Evolutionary conservation across 37 sponge, comb jelly and placozoan species (phyloP).

Genomic region (Ephydatia muelleri): DNA sequence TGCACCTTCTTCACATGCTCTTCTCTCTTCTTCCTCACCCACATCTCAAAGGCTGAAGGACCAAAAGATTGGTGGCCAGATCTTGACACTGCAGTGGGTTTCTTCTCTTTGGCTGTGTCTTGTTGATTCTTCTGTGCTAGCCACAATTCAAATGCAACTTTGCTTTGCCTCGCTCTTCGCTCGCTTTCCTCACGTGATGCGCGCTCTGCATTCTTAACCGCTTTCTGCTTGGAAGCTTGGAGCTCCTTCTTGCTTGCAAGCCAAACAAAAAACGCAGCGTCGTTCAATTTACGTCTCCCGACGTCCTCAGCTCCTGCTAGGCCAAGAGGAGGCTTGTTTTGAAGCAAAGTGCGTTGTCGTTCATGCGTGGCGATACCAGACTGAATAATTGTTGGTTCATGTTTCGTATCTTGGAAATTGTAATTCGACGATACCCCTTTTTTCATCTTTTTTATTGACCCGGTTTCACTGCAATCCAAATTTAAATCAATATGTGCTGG

Average conservation of each 20-base stretch:
- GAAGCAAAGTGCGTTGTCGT: background rate
- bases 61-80: background rate
- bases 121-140: conserved; percentile 42
- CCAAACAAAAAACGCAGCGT: conserved; percentile 2
- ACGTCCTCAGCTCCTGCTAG: background rate
- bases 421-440: no score
- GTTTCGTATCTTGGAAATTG: no score
- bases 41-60: conserved; percentile 29
- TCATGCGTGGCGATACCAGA: background rate
- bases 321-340: conserved; percentile 12
- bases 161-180: conserved; percentile 4
- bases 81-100: background rate
- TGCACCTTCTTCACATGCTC: conserved; percentile 17
- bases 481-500: no score
- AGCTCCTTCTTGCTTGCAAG: conserved; percentile 7
- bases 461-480: background rate
- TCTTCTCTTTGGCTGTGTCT: conserved; percentile 2
- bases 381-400: no score
- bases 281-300: background rate
- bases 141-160: conserved; percentile 62
- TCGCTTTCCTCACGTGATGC: background rate
- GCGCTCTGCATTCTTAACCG: no score
- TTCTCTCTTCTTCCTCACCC: conserved; percentile 54
- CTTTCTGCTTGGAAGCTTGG: background rate
- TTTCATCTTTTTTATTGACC: background rate